Percentiles rank a stretch among this genome's conserved stretches.
Conservation (phyloP, 1,140 invertebrate species). For the Venustaconcha ellipsiformis region DNA sequence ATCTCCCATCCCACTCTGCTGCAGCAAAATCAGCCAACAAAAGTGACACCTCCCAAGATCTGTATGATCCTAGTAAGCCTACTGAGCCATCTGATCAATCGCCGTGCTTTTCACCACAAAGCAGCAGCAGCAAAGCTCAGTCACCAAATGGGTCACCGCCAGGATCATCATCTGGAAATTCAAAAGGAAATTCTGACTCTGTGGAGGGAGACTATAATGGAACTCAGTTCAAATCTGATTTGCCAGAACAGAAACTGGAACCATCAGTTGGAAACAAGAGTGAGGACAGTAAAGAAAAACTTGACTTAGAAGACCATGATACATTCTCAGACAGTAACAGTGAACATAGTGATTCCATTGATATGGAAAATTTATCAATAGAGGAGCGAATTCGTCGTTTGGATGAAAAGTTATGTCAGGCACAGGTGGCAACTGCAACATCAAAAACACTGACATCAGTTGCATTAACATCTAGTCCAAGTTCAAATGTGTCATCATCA, state of each 20-base stretch:
- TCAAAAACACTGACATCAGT: slow-evolving; percentile 31
- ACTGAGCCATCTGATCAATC: slow-evolving; percentile 31
- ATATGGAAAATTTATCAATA: slow-evolving; percentile 69
- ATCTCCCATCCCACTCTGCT: slow-evolving; percentile 15
- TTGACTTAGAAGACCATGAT: slow-evolving; percentile 42
- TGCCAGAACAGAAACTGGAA: background rate
- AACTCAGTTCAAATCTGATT: too few species aligned
- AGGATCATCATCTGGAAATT: slow-evolving; percentile 37
- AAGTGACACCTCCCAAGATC: slow-evolving; percentile 5
- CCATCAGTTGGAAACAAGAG: background rate
- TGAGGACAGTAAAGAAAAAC: slow-evolving; percentile 1
- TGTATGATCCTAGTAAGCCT: slow-evolving; percentile 2
- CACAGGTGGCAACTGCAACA: slow-evolving; percentile 37
- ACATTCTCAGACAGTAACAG: slow-evolving; percentile 53
- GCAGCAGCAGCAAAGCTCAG: slow-evolving; percentile 53
- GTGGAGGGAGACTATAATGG: too few species aligned
- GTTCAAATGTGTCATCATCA: slow-evolving; percentile 28
- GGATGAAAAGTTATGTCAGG: slow-evolving; percentile 80
- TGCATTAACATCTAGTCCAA: slow-evolving; percentile 32
- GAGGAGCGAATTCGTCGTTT: slow-evolving; percentile 90
- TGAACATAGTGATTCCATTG: slow-evolving; percentile 28
- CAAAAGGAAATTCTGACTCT: slow-evolving; percentile 32
- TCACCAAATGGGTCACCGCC: slow-evolving; percentile 46
- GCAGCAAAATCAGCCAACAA: background rate
- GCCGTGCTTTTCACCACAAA: slow-evolving; percentile 53